Evolutionary conservation across 35 echinoderm and acorn worm genomes (phyloP).

Genomic region (Acanthaster planci): DNA sequence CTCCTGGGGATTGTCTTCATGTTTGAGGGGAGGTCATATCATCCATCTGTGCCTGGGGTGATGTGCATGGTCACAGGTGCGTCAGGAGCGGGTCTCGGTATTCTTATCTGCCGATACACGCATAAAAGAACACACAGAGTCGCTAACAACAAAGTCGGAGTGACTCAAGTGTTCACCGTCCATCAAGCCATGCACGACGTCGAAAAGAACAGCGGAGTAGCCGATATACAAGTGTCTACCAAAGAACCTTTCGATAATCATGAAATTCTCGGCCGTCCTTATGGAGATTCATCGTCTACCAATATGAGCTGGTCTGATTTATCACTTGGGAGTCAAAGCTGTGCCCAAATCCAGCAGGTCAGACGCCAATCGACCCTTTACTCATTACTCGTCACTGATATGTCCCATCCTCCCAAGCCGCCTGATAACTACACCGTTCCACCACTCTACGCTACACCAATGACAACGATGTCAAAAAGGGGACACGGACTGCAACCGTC

Average conservation of each 20-base stretch:
- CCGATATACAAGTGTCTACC: background rate
- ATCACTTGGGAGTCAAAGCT: background rate
- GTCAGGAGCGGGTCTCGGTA: background rate
- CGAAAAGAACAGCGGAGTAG: background rate
- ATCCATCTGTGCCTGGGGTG: background rate
- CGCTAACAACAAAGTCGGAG: background rate
- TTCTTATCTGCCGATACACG: constrained; percentile 13
- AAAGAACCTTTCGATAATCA: background rate
- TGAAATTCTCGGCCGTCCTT: too few species aligned
- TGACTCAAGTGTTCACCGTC: background rate
- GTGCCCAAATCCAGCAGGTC: background rate
- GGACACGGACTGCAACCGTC: background rate
- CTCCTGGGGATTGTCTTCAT: constrained; percentile 10
- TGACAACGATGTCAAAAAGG: background rate
- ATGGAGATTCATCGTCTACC: background rate
- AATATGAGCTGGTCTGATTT: constrained; percentile 10
- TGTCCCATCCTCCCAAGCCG: background rate
- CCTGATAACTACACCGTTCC: background rate
- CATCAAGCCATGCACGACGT: background rate
- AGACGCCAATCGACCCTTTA: background rate
- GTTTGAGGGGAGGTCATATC: background rate
- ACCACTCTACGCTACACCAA: background rate
- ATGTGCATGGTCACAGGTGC: background rate
- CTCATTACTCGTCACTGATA: background rate
- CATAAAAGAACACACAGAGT: background rate